Base-by-base conservation (phyloP, 2,797 vertebrate genomes). In the Crypturellus tataupa region DNA sequence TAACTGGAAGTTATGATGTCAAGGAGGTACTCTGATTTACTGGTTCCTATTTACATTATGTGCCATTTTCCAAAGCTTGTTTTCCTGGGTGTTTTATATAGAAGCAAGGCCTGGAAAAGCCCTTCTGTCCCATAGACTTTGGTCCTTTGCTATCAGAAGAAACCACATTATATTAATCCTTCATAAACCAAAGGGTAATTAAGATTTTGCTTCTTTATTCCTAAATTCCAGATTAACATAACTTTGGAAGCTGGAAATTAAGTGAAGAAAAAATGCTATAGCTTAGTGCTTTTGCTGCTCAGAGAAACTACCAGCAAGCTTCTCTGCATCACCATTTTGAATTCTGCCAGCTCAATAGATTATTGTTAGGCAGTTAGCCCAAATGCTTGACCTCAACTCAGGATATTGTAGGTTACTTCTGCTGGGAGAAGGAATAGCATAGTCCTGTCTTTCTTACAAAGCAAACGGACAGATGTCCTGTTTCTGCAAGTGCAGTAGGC, bases 311-410 rank as follows among this genome's bases (percentile, higher is more conserved):
- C 18, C 63, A 80, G 31, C 2, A 55, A 94, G 19, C 39, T 89
- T 82, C n/a, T 42, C 7, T 21, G 14, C 20, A 27, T 85, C 69
- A 80, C 60, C 31, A 71, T 65, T 73, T 75, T 62, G 79, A 95
- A 89, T 91, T 91, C 42, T 86, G 27, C 44, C 33, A 58, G 70
- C 39, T 92, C 80, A 90, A 77, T 42, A 80, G 55, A 42, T 83
- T 88, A 93, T 87, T 80, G 33, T 6, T 4, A 92, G 89, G 31
- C 6, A 15, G 88, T 90, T 87, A 93, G 71, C 35, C 37, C 60
- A 91, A 67, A 84, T 58, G 31, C 68, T 95, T 95, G 86, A 90
- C 67, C 78, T 88, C 75, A 91, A 68, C 91, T 96, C 84, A 46
- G 17, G 40, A 18, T 80, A 49, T 14, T 78, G 23, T 58, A 91